phyloP scores from a whole-genome alignment of 2,797 vertebrate genomes.

The Gallirallus australis region DNA sequence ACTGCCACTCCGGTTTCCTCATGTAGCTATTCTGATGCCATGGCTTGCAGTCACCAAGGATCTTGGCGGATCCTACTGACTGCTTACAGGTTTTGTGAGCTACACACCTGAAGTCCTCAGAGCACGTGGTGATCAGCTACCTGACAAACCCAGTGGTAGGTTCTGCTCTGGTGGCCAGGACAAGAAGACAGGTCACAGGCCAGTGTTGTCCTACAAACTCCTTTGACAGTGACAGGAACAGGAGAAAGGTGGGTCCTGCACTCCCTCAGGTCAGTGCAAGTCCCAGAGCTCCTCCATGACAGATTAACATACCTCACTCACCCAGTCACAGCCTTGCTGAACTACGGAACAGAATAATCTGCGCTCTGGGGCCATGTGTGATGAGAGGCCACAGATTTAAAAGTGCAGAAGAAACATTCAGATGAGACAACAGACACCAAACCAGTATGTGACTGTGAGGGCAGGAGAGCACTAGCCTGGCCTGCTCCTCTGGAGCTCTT shows the following conservation, averaged over 20 bases:
- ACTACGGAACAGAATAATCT: not conserved
- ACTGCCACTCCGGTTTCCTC: accelerated
- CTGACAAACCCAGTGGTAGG: not conserved
- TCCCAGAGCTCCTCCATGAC: not conserved
- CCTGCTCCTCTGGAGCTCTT: not conserved
- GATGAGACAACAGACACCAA: not conserved
- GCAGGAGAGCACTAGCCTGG: not conserved
- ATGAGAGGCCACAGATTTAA: not conserved
- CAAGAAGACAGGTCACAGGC: not conserved
- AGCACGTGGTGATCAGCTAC: not conserved
- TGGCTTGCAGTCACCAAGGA: not conserved
- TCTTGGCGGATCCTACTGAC: not conserved
- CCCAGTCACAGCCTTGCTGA: not conserved
- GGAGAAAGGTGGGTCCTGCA: not conserved
- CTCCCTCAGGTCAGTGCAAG: not conserved
- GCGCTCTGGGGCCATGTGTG: not conserved
- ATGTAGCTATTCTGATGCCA: not conserved
- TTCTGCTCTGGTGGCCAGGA: not conserved
- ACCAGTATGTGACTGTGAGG: not conserved
- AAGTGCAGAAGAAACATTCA: not conserved
- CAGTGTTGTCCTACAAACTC: not conserved
- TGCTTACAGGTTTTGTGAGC: not conserved
- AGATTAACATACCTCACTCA: accelerated
- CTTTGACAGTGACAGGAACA: not conserved
- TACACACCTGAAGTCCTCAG: not conserved